Evolutionary conservation across 2,113 vertebrate genomes (phyloP), one percentile per base, ranked within the genome.

Genomic region (Eolophus roseicapilla): DNA sequence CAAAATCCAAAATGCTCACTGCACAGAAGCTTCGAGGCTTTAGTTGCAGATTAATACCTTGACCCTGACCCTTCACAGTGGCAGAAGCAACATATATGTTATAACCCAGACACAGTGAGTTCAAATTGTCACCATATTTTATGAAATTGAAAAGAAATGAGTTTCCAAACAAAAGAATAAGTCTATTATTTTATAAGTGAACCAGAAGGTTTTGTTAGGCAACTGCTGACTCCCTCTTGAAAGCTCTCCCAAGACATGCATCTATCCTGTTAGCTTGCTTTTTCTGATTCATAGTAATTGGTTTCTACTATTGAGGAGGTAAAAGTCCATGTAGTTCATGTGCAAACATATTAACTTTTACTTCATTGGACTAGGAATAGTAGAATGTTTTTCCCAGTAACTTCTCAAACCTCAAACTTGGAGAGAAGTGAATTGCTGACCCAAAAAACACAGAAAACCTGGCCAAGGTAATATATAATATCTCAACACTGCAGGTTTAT

Each of bases 371-470:
- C 63, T 53, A 79, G 60, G 46, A 96, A 73, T 52, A 83, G 55
- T 31, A 77, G 63, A 93, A 84, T 86, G 67, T 82, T 91, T 89
- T 96, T 92, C 74, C 39, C 67, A 23, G 60, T 62, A 93, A 80
- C 31, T 82, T 82, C 75, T 85, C 71, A 95, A 93, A 92, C 77
- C 82, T 93, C 89, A 92, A 7, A 92, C 53, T 83, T 91, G 55
- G 64, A 92, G 60, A 82, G 82, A 84, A 74, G 47, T 62, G 68
- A 91, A 94, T 75, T 50, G 55, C 55, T 89, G 60, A 92, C 69
- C 91, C 64, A 23, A 88, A 95, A 93, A 29, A 12, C 73, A 91
- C 92, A 96, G 79, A 92, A 96, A 92, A 83, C 24, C 29, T 39
- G 35, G 81, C 90, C 88, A 94, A 88, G 41, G 47, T 47, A 93